Evolutionary conservation across 2,888 invertebrate species (phyloP).

Genomic region (Eupithecia subfuscata): DNA sequence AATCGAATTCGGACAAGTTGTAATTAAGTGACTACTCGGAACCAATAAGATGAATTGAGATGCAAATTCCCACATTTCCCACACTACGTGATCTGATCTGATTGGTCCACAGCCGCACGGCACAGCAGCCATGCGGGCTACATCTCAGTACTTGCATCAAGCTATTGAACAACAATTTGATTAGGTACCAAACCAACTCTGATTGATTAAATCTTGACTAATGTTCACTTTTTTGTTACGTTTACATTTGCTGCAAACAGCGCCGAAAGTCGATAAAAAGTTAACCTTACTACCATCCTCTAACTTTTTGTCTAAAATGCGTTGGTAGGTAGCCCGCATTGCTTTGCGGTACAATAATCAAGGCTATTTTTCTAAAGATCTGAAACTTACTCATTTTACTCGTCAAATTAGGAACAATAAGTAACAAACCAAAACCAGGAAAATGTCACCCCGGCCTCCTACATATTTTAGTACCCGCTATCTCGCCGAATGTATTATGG

Average conservation of each 20-base stretch:
- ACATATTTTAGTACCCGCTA: slow-evolving; percentile 13
- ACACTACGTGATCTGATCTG: slow-evolving; percentile 14
- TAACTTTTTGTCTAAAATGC: too few relatives aligned
- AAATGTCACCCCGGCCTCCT: slow-evolving; percentile 13
- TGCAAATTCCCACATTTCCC: slow-evolving; percentile 20
- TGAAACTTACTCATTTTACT: background rate
- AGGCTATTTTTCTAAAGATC: background rate
- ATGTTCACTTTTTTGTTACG: background rate
- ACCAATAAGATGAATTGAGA: slow-evolving; percentile 17
- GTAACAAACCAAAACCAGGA: slow-evolving; percentile 17
- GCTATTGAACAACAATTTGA: background rate
- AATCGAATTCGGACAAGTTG: background rate
- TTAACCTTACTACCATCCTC: too few relatives aligned
- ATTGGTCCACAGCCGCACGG: slow-evolving; percentile 24
- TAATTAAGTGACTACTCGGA: slow-evolving; percentile 17
- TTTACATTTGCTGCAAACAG: background rate
- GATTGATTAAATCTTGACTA: background rate
- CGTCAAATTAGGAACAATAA: slow-evolving; percentile 15
- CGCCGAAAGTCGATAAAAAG: too few relatives aligned
- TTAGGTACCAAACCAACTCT: background rate
- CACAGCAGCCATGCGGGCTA: slow-evolving; percentile 20
- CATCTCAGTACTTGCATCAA: background rate
- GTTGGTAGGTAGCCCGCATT: too few relatives aligned
- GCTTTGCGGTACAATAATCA: too few relatives aligned
- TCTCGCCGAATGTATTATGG: slow-evolving; percentile 1